Evolutionary conservation across 1,140 invertebrate species (phyloP), one percentile per base, ranked within the genome.

Genomic region (Drosophila subpulchrella): DNA sequence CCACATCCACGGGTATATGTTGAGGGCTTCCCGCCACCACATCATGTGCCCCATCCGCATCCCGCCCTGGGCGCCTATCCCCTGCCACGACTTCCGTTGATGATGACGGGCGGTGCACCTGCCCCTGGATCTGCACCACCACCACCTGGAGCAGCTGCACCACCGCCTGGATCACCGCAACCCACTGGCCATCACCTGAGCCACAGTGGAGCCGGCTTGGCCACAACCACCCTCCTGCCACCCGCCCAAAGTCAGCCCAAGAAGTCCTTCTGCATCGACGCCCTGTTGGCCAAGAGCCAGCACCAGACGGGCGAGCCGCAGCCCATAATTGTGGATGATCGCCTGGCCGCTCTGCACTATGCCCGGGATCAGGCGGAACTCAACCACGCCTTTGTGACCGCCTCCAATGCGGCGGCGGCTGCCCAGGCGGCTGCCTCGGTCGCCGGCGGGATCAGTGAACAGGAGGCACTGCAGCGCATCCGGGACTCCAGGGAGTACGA

Each of bases 201-300:
- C n/a, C 81, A 77, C 60, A 70, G 65, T 17, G 60, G 47, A n/a
- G 47, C 62, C 42, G 61, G 70, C 38, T 63, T 67, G 54, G 57
- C 66, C 30, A 34, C 48, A n/a, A 67, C 74, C 38, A 59, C 81
- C 10, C 61, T 63, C 30, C 63, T 63, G 66, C 77, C 75, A 41
- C 57, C 83, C 17, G 39, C 82, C 34, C 82, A 82, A 39, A 86
- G 82, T 44, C 90, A 91, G 48, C 91, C 91, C 8, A 94, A 94
- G 56, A 94, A 94, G 10, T 95, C 95, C 0, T 96, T 96, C 78
- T 95, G 95, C 78, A 96, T 96, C 56, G 95, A 95, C 53, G 95
- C 95, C 0, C 84, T 96, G n/a, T 78, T 96, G 12, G 95, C 92
- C 30, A 92, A 92, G 67, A 92, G 73, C 44, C 91, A 74, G 53